A percentile compares a stretch with the other conserved stretches of the same genome.
phyloP scores from a whole-genome alignment of 2,888 invertebrate genomes.

The Melangyna quadrimaculata region DNA sequence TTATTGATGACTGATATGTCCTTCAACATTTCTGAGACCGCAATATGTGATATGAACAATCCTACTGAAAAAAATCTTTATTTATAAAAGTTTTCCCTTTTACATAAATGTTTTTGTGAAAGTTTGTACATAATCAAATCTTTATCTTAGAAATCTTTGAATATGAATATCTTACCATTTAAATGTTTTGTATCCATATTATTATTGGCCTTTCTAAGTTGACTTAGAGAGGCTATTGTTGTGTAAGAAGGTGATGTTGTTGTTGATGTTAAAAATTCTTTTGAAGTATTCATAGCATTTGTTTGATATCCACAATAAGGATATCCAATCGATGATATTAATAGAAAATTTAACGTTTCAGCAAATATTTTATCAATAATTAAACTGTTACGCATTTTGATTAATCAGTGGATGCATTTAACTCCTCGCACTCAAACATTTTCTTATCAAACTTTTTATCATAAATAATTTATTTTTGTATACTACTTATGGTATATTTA shows the following conservation, averaged over 20 bases:
- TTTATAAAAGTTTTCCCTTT: no score
- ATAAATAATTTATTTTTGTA: neutral
- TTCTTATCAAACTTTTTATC: conserved; percentile 21
- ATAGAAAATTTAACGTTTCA: conserved; percentile 74
- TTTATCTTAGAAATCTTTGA: neutral
- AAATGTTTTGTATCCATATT: conserved; percentile 53
- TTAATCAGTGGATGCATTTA: conserved; percentile 72
- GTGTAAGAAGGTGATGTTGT: conserved; percentile 59
- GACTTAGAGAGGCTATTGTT: conserved; percentile 40
- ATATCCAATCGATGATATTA: conserved; percentile 74
- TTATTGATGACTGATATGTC: no score
- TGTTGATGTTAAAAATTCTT: conserved; percentile 42
- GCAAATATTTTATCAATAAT: conserved; percentile 74
- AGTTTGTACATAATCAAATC: no score
- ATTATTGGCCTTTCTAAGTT: conserved; percentile 21
- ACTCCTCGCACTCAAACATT: conserved; percentile 65
- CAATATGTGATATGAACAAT: no score
- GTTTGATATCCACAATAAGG: conserved; percentile 73
- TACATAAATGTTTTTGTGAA: no score
- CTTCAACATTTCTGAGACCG: no score
- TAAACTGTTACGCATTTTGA: conserved; percentile 76
- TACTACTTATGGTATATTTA: neutral
- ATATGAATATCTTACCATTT: conserved; percentile 43
- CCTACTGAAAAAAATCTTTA: no score
- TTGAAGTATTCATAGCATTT: conserved; percentile 68